Conservation (phyloP, 2,888 invertebrate genomes). For the Sinopyrophorus schimmeli region DNA sequence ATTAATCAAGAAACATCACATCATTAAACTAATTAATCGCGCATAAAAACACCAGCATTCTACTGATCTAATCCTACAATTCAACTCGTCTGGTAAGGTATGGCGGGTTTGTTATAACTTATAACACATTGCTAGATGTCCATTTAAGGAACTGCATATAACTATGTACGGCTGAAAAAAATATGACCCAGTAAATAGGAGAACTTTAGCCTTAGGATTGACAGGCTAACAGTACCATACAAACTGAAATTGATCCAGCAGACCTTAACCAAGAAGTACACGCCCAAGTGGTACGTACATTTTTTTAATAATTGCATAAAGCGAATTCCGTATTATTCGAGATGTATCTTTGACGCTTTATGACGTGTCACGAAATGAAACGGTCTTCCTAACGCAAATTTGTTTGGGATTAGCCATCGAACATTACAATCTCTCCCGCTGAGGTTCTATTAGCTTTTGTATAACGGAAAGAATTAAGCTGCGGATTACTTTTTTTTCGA, state of each 20-base stretch:
- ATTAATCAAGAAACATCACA: slow-evolving; percentile 1
- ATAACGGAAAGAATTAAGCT: slow-evolving; percentile 7
- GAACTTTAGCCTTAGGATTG: slow-evolving; percentile 14
- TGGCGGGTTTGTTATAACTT: slow-evolving; percentile 10
- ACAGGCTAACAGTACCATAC: slow-evolving; percentile 17
- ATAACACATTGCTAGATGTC: slow-evolving; percentile 5
- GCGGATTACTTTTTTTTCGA: too few relatives aligned
- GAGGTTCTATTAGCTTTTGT: too few relatives aligned
- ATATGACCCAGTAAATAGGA: slow-evolving; percentile 19
- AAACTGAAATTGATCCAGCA: slow-evolving; percentile 9
- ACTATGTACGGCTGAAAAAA: slow-evolving; percentile 12
- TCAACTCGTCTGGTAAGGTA: slow-evolving; percentile 8
- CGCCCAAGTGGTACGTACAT: too few relatives aligned
- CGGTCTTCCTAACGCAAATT: slow-evolving; percentile 3
- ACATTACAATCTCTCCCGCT: slow-evolving; percentile 4
- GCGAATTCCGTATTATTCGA: too few relatives aligned
- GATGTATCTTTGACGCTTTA: too few relatives aligned
- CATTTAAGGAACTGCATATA: slow-evolving; percentile 9
- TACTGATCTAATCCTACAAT: slow-evolving; percentile 11
- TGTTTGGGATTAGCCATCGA: too few relatives aligned
- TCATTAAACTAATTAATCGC: slow-evolving; percentile 5
- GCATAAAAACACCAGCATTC: slow-evolving; percentile 7
- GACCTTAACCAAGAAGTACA: background rate
- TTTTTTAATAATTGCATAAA: too few relatives aligned
- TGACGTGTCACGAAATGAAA: slow-evolving; percentile 3